phyloP scores from a whole-genome alignment of 2,797 vertebrate species.

The Calcarius lapponicus region DNA sequence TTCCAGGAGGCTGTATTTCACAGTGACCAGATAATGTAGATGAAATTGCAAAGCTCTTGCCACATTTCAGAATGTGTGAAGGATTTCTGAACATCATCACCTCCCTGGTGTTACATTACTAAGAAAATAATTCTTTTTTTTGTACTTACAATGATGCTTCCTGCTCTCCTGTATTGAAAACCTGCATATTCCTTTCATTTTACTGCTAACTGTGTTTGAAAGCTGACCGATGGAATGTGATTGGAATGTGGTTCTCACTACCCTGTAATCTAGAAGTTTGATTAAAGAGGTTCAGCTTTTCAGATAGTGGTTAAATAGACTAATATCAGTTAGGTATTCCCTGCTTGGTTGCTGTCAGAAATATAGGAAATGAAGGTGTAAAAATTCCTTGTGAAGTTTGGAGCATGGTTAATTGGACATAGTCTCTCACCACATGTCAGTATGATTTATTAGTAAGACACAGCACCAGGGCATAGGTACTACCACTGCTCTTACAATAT shows the following conservation, averaged over 20 bases:
- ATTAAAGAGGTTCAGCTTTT: neutral
- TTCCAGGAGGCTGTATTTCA: neutral
- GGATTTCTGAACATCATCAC: neutral
- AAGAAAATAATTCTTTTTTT: neutral
- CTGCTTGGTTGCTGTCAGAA: neutral
- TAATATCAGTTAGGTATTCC: neutral
- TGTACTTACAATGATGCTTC: neutral
- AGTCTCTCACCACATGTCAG: neutral
- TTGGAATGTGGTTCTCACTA: neutral
- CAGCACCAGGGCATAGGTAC: neutral
- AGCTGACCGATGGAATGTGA: neutral
- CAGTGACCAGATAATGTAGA: neutral
- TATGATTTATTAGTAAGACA: neutral
- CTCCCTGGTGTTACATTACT: neutral
- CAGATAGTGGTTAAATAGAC: neutral
- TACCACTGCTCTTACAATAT: rapidly evolving
- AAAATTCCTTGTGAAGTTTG: rapidly evolving
- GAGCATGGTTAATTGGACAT: neutral
- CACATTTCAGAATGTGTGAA: neutral
- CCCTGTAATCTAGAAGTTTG: neutral
- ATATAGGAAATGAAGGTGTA: neutral
- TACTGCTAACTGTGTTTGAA: neutral
- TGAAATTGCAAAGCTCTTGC: neutral
- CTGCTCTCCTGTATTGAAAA: neutral
- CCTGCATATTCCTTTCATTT: neutral